phyloP scores from a whole-genome alignment of 2,797 vertebrate species.

The Chaunax sp. region DNA sequence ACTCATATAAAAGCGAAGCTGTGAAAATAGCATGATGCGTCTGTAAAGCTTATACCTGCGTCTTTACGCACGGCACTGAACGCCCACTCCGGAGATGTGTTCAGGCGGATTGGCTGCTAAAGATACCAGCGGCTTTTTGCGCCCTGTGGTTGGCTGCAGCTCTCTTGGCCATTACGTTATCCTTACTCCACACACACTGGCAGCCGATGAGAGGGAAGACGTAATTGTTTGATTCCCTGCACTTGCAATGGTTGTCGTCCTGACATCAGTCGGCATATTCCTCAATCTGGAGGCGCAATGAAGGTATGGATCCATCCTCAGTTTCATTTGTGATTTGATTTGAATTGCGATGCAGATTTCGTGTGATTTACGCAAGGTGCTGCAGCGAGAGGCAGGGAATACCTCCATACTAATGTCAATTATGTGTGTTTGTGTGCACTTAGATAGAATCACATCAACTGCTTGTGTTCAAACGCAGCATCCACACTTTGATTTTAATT shows the following conservation, averaged over 20 bases:
- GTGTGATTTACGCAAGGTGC: conserved; percentile 38
- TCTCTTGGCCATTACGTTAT: conserved; percentile 81
- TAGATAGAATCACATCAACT: conserved; percentile 22
- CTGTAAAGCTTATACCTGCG: conserved; percentile 58
- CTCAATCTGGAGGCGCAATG: conserved; percentile 80
- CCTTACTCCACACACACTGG: conserved; percentile 75
- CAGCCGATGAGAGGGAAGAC: conserved; percentile 82
- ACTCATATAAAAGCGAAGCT: conserved; percentile 5
- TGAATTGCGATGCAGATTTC: neutral
- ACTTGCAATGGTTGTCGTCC: conserved; percentile 81
- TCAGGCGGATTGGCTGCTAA: conserved; percentile 77
- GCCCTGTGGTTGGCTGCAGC: conserved; percentile 73
- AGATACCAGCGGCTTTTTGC: conserved; percentile 65
- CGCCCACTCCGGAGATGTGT: conserved; percentile 61
- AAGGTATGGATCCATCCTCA: conserved; percentile 75
- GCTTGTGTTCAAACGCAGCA: conserved; percentile 17
- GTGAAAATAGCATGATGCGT: conserved; percentile 51
- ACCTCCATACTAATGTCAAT: conserved; percentile 41
- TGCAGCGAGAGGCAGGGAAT: conserved; percentile 45
- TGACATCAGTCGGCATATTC: conserved; percentile 77
- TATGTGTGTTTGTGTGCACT: conserved; percentile 20
- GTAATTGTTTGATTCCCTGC: conserved; percentile 85
- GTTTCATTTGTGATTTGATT: neutral
- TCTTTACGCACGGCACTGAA: conserved; percentile 57
- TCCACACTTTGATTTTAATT: neutral